phyloP scores from a whole-genome alignment of 1,140 invertebrate genomes.

The Aphelinus atriplicis region DNA sequence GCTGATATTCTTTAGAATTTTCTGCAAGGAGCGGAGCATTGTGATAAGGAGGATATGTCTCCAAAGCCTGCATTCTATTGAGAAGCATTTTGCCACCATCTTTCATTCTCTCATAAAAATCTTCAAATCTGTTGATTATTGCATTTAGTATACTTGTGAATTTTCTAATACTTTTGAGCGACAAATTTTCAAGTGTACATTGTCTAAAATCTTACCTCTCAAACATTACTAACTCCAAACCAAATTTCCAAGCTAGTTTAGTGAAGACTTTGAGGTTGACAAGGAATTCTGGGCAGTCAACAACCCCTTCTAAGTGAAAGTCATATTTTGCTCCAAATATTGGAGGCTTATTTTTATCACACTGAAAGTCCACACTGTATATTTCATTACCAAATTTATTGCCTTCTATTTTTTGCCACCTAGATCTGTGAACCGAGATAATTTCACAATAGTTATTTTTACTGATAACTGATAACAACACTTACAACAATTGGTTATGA shows the following conservation, averaged over 20 bases:
- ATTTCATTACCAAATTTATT: constrained; percentile 88
- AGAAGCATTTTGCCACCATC: constrained; percentile 66
- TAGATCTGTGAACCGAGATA: constrained; percentile 59
- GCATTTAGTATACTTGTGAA: constrained; percentile 30
- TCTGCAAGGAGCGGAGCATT: constrained; percentile 69
- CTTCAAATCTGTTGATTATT: constrained; percentile 71
- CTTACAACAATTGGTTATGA: constrained; percentile 28
- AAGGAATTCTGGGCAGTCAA: constrained; percentile 98
- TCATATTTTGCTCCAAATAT: constrained; percentile 97
- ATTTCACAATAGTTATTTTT: constrained; percentile 12
- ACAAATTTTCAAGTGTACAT: constrained; percentile 65
- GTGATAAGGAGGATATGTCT: constrained; percentile 69
- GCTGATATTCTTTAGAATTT: constrained; percentile 75
- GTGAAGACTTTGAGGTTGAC: constrained; percentile 90
- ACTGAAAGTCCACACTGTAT: constrained; percentile 83
- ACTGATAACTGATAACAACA: neutral
- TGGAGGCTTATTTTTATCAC: constrained; percentile 77
- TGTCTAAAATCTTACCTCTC: constrained; percentile 67
- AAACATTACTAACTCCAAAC: constrained; percentile 72
- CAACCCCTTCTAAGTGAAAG: constrained; percentile 94
- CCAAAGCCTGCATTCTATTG: constrained; percentile 75
- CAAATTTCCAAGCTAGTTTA: constrained; percentile 84
- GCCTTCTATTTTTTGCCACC: constrained; percentile 70
- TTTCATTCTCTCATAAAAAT: constrained; percentile 79
- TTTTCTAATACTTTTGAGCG: neutral